Evolutionary conservation across 2,113 vertebrate species (phyloP).

Genomic region (Callopanchax toddi): DNA sequence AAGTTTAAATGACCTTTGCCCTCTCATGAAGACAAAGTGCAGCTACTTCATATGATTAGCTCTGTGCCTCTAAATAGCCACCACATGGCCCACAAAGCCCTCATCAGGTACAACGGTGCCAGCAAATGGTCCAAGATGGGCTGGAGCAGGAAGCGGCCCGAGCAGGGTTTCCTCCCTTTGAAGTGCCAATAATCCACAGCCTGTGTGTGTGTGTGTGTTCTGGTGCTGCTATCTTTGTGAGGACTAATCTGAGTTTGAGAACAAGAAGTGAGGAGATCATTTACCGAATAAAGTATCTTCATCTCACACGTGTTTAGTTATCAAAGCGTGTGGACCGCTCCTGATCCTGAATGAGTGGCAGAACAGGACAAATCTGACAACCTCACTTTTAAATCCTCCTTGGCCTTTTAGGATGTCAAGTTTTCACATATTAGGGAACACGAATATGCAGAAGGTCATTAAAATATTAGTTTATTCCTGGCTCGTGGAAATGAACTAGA

Average conservation of each 20-base stretch:
- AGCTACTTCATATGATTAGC: slow-evolving; percentile 39
- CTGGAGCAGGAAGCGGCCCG: slow-evolving; percentile 53
- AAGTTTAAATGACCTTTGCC: slow-evolving; percentile 1
- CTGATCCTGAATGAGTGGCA: too few relatives aligned
- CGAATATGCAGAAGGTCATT: slow-evolving; percentile 1
- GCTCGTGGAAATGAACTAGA: too few relatives aligned
- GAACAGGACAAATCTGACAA: too few relatives aligned
- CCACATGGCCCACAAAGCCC: slow-evolving; percentile 62
- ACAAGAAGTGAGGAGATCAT: too few relatives aligned
- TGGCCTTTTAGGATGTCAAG: slow-evolving; percentile 1
- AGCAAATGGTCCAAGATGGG: slow-evolving; percentile 64
- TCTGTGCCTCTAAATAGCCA: slow-evolving; percentile 55
- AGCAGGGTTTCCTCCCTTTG: slow-evolving; percentile 57
- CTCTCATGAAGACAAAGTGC: slow-evolving; percentile 24
- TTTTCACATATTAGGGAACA: slow-evolving; percentile 11
- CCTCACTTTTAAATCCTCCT: slow-evolving; percentile 9
- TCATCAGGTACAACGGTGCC: slow-evolving; percentile 44
- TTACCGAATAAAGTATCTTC: too few relatives aligned
- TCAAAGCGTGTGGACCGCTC: too few relatives aligned
- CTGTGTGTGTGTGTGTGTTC: background rate
- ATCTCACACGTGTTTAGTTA: too few relatives aligned
- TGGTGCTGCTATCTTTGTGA: too few relatives aligned
- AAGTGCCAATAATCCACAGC: slow-evolving; percentile 59
- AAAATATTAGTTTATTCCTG: too few relatives aligned
- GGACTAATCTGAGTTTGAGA: too few relatives aligned